Base-by-base conservation (phyloP, 2,888 invertebrate genomes). In the Sinohyriopsis cumingii region DNA sequence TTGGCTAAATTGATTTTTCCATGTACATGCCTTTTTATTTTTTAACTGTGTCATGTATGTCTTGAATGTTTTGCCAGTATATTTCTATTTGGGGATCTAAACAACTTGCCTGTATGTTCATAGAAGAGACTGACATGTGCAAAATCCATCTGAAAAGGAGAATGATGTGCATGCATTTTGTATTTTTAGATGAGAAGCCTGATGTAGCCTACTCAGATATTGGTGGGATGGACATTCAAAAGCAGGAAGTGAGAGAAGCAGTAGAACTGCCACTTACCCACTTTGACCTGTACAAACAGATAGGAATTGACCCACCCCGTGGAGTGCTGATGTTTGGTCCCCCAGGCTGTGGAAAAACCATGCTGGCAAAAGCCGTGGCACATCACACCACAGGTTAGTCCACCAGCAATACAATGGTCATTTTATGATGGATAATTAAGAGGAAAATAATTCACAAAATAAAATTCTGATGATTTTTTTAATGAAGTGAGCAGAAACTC, bases 201-300 rank as follows among this genome's bases (percentile, higher is more conserved):
- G 98, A 99, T 90, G 96, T 99, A 12, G 94, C 95, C 75, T 99
- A 99, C 90, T 94, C 95, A 7, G 99, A 99, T 88, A 99, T 99
- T 87, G 99, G 99, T 90, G 99, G 99, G 55, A 96, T 99, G 95
- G 99, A 99, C 90, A 97, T 99, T 92, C 99, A 99, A 90, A 99
- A 99, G 87, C 99, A 99, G 89, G 99, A 99, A 91, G 99, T 99
- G 83, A 92, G 98, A 68, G 99, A 99, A 91, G 99, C 99, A 7
- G 99, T 99, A 0, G 99, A 99, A 90, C 91, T 99, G 74, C 99
- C 99, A 0, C 92, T 99, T 24, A 99, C 99, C 24, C 99, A 99
- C 90, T 98, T 98, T 87, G 99, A 99, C 90, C 91, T 99, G 59
- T 99, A 99, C 91, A 95, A 99, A 90, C 99, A 99, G 92, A 92